A percentile compares a stretch with the other conserved stretches of the same genome.
These are phyloP conservation scores for Lamproptera curius DNA, from an alignment of 2,888 invertebrate genomes.

Conservation along the genomic window DNA sequence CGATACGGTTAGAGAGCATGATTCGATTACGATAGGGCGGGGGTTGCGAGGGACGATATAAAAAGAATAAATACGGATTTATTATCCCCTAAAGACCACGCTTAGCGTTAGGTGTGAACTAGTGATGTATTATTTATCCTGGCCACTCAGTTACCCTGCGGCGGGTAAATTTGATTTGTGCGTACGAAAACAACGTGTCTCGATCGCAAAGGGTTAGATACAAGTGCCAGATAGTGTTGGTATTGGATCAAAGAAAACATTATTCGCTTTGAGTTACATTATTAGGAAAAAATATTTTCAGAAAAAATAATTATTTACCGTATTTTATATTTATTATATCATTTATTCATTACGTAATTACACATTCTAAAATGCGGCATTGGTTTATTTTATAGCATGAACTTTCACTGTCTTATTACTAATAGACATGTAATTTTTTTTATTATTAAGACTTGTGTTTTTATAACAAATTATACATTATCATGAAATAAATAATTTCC, in stretches of 20 bases:
- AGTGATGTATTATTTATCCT: conserved; percentile 69
- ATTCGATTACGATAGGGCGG: conserved; percentile 63
- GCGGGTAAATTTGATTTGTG: conserved; percentile 65
- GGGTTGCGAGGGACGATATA: conserved; percentile 59
- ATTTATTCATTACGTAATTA: too few relatives aligned
- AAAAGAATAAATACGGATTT: conserved; percentile 78
- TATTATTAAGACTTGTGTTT: too few relatives aligned
- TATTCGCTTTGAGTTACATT: too few relatives aligned
- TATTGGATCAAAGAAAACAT: neutral
- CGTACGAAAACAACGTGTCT: conserved; percentile 59
- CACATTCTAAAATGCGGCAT: too few relatives aligned
- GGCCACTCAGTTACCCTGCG: conserved; percentile 51
- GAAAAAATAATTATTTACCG: too few relatives aligned
- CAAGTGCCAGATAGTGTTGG: neutral
- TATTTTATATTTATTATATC: too few relatives aligned
- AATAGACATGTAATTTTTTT: too few relatives aligned
- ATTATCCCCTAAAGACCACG: conserved; percentile 71
- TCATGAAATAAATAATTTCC: too few relatives aligned
- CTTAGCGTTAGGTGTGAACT: conserved; percentile 72
- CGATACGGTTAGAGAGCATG: conserved; percentile 58
- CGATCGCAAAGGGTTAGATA: conserved; percentile 35
- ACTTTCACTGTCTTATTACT: too few relatives aligned
- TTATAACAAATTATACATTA: too few relatives aligned
- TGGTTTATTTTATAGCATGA: too few relatives aligned
- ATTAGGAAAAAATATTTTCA: too few relatives aligned